Percentiles rank a stretch among this genome's conserved stretches.
These are phyloP conservation scores for Crossaster papposus DNA, from an alignment of 53 echinoderm and acorn worm genomes.

Conservation along the genomic window DNA sequence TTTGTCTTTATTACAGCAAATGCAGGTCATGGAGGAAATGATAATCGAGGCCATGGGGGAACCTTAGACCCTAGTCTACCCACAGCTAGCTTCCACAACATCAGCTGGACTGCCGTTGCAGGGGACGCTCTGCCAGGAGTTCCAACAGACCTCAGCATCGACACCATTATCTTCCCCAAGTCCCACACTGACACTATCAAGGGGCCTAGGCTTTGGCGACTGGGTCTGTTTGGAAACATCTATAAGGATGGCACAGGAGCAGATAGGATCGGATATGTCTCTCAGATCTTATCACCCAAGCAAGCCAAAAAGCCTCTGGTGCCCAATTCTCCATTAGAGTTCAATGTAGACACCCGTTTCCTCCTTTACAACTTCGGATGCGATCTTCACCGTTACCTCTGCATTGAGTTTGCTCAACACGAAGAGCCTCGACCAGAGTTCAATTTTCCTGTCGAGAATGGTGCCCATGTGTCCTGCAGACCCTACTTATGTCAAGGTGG, in stretches of 20 bases:
- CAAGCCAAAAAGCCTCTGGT: constrained; percentile 23
- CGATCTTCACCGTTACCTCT: constrained; percentile 51
- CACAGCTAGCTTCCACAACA: constrained; percentile 41
- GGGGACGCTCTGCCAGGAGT: constrained; percentile 23
- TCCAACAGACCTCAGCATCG: constrained; percentile 45
- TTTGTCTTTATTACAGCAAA: not conserved
- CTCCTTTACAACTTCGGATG: constrained; percentile 52
- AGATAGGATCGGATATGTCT: constrained; percentile 36
- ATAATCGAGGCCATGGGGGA: constrained; percentile 9
- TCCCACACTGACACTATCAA: constrained; percentile 48
- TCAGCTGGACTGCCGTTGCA: constrained; percentile 38
- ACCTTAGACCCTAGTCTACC: constrained; percentile 23
- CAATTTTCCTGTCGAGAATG: constrained; percentile 43
- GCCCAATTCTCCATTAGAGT: constrained; percentile 30
- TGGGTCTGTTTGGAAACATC: constrained; percentile 65
- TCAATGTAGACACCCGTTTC: constrained; percentile 52
- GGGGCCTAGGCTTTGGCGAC: constrained; percentile 58
- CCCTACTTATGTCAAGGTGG: constrained; percentile 43
- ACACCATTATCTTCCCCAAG: constrained; percentile 27
- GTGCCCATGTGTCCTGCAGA: constrained; percentile 32
- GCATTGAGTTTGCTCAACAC: constrained; percentile 55
- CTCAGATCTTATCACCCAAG: constrained; percentile 52
- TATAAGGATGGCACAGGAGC: constrained; percentile 60
- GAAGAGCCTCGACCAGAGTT: constrained; percentile 13
- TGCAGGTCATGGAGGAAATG: constrained; percentile 14